A percentile compares a stretch with the other conserved stretches of the same genome.
phyloP scores from a whole-genome alignment of 1,140 invertebrate species.

The Euwallacea similis region DNA sequence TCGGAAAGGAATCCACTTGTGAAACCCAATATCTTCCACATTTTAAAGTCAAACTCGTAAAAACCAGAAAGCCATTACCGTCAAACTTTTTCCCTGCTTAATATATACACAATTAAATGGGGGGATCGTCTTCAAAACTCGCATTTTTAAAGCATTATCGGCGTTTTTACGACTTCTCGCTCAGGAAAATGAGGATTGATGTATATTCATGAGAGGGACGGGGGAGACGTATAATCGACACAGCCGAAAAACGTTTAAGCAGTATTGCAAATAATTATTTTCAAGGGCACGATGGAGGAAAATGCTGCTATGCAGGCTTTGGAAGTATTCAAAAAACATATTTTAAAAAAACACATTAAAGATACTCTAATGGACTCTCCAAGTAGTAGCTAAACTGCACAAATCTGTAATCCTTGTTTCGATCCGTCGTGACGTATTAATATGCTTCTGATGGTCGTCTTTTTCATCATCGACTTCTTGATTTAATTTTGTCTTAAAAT shows the following conservation, averaged over 20 bases:
- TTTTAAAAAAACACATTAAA: too few species aligned
- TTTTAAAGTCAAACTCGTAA: slow-evolving; percentile 33
- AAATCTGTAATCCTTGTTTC: too few species aligned
- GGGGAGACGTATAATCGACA: slow-evolving; percentile 1
- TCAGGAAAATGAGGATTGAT: slow-evolving; percentile 24
- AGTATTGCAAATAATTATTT: too few species aligned
- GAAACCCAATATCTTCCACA: slow-evolving; percentile 26
- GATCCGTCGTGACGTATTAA: too few species aligned
- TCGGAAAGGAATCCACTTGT: slow-evolving; percentile 5
- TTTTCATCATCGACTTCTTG: too few species aligned
- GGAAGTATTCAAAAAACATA: too few species aligned
- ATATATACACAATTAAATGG: slow-evolving; percentile 34
- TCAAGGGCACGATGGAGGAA: too few species aligned
- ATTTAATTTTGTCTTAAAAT: too few species aligned
- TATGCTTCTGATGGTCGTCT: too few species aligned
- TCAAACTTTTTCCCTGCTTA: slow-evolving; percentile 32
- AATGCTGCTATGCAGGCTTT: too few species aligned
- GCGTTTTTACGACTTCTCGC: slow-evolving; percentile 32
- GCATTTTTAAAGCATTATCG: slow-evolving; percentile 32
- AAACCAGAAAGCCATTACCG: slow-evolving; percentile 36
- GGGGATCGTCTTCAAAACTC: slow-evolving; percentile 29
- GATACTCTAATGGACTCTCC: too few species aligned
- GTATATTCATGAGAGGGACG: slow-evolving; percentile 27
- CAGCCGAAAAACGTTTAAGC: slow-evolving; percentile 3
- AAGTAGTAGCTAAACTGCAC: too few species aligned